Evolutionary conservation across 2,797 vertebrate species (phyloP).

Genomic region (Ctenopoma multispine): DNA sequence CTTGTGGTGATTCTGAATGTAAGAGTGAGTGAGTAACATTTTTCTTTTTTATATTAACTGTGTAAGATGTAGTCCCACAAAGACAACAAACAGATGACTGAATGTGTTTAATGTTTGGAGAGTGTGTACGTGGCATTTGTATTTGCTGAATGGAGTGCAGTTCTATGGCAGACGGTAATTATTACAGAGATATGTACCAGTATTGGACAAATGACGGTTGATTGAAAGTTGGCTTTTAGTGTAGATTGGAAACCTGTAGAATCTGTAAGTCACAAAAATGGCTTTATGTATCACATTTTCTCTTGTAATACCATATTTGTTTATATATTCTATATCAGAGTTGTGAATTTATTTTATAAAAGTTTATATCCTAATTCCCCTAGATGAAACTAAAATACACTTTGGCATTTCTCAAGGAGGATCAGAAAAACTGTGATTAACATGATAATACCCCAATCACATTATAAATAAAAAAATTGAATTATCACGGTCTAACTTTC

Average conservation of each 20-base stretch:
- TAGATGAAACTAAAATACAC: conserved; percentile 13
- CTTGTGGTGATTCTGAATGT: conserved; percentile 51
- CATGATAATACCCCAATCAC: conserved; percentile 11
- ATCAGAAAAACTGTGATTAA: conserved; percentile 21
- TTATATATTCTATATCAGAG: conserved; percentile 4
- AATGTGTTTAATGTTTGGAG: conserved; percentile 8
- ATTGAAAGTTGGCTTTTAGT: conserved; percentile 12
- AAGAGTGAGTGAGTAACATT: conserved; percentile 83
- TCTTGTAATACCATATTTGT: conserved; percentile 5
- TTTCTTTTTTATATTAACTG: conserved; percentile 28
- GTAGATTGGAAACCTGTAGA: conserved; percentile 9
- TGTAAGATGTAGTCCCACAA: conserved; percentile 7
- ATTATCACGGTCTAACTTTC: background rate
- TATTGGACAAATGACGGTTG: conserved; percentile 6
- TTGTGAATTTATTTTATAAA: background rate
- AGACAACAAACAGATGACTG: background rate
- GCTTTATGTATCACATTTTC: conserved; percentile 16
- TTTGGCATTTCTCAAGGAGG: conserved; percentile 5
- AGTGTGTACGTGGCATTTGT: conserved; percentile 28
- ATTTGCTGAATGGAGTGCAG: conserved; percentile 21
- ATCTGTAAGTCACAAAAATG: conserved; percentile 25
- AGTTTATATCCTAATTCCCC: background rate
- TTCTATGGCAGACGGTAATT: background rate
- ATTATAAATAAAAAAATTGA: background rate
- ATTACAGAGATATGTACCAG: background rate